Conservation (phyloP, 2,113 vertebrate species). For the Oreotrochilus melanogaster region DNA sequence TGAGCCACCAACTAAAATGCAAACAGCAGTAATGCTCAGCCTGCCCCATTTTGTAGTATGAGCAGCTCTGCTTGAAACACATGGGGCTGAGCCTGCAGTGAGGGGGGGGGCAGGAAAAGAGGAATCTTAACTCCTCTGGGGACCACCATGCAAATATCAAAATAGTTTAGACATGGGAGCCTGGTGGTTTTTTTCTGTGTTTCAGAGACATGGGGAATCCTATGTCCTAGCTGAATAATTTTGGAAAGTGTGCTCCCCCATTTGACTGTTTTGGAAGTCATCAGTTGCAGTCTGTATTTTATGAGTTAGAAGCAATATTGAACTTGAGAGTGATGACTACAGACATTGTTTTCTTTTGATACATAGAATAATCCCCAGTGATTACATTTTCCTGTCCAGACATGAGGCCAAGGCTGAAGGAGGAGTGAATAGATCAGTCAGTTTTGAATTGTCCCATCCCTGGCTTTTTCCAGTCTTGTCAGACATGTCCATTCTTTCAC, state of each 20-base stretch:
- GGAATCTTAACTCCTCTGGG: not conserved
- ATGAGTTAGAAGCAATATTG: not conserved
- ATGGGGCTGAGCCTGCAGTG: not conserved
- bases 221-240: not conserved
- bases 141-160: accelerated
- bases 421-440: constrained; percentile 30
- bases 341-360: not conserved
- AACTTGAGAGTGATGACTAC: not conserved
- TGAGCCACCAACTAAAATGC: not conserved
- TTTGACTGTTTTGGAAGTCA: not conserved
- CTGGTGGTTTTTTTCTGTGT: accelerated
- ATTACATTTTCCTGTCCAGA: constrained; percentile 31
- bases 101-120: not conserved
- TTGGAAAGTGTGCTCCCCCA: not conserved
- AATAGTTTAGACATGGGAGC: not conserved
- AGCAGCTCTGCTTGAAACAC: not conserved
- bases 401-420: not conserved
- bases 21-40: accelerated
- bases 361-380: constrained; percentile 16
- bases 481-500: not conserved
- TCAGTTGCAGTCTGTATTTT: not conserved
- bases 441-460: constrained; percentile 10
- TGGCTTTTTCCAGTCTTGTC: not conserved
- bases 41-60: not conserved
- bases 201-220: not conserved